Evolutionary conservation across 2,888 invertebrate species (phyloP), one percentile per base, ranked within the genome.

Genomic region (Eupithecia exiguata): DNA sequence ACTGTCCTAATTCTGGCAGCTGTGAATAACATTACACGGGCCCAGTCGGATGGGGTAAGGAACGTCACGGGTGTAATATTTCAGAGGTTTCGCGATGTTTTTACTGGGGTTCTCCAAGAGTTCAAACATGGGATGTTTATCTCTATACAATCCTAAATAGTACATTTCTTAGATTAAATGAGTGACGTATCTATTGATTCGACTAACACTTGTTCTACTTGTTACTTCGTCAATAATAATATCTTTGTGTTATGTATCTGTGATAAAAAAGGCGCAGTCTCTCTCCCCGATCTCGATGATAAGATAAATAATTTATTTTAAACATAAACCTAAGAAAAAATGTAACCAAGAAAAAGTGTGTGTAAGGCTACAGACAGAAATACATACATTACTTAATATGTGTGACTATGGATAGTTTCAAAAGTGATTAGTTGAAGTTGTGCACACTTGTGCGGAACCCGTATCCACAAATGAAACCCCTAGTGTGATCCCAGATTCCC

Each of bases 11-110:
- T 49, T 68, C 49, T 18, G 46, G 25, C n/a, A 49, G 68, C 49
- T 49, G 25, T 66, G 40, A 66, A 66, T 66, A 66, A 66, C 40
- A 66, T 66, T 40, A 66, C 66, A 21, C 40, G 40, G 14, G 40
- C 66, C 66, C 25, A 18, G 58, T 18, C 38, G 40, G 30, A 30
- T 30, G 30, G 40, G 21, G n/a, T 10, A 62, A 65, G 5, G 63
- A 66, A 43, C 21, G 40, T 83, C 83, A 75, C 76, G 68, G 77
- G 74, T 75, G 74, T 75, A 71, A 72, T 69, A 53, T 30, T 43
- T 21, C 61, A 66, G 69, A 69, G 69, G 68, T 73, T 73, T 77
- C 72, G 58, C 58, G 58, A 25, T 58, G 12, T 14, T 58, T 21
- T 21, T 14, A n/a, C 46, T 14, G 25, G 14, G 58, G 12, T 58